phyloP scores from a whole-genome alignment of 2,797 vertebrate genomes.

The Sebastes miniatus region DNA sequence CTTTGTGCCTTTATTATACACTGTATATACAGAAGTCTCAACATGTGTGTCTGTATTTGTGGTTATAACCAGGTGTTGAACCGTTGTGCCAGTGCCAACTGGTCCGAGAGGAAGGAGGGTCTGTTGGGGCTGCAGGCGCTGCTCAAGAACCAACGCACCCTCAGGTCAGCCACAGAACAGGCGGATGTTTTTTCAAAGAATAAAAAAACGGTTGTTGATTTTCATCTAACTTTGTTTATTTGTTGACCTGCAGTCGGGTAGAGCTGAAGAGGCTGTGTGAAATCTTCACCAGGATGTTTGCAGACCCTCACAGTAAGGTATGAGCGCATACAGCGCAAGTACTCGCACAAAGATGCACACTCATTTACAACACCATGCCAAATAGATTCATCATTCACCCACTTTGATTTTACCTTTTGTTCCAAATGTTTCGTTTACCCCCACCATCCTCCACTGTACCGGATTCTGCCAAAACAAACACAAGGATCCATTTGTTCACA shows the following conservation, averaged over 20 bases:
- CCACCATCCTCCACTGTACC: slow-evolving; percentile 76
- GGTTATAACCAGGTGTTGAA: slow-evolving; percentile 85
- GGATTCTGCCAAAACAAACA: slow-evolving; percentile 83
- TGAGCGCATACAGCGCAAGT: slow-evolving; percentile 58
- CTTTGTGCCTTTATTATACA: background rate
- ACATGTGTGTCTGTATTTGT: background rate
- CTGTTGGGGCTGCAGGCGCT: slow-evolving; percentile 92
- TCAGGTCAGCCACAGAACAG: slow-evolving; percentile 80
- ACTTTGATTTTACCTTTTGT: slow-evolving; percentile 60
- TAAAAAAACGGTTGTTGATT: background rate
- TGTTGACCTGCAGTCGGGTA: slow-evolving; percentile 85
- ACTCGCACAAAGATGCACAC: slow-evolving; percentile 18
- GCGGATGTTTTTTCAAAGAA: background rate
- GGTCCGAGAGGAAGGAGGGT: slow-evolving; percentile 97
- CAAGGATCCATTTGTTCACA: slow-evolving; percentile 1
- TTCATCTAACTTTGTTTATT: background rate
- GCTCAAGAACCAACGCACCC: slow-evolving; percentile 92
- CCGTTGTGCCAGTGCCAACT: slow-evolving; percentile 95
- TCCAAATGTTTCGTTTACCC: slow-evolving; percentile 52
- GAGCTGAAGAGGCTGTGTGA: slow-evolving; percentile 98
- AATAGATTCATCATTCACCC: slow-evolving; percentile 41
- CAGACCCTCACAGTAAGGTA: slow-evolving; percentile 99
- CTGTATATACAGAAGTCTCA: background rate
- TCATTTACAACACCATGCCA: slow-evolving; percentile 11
- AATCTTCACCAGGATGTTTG: slow-evolving; percentile 99